These are phyloP conservation scores for Charina bottae DNA, from an alignment of 2,113 vertebrate genomes.

Conservation along the genomic window DNA sequence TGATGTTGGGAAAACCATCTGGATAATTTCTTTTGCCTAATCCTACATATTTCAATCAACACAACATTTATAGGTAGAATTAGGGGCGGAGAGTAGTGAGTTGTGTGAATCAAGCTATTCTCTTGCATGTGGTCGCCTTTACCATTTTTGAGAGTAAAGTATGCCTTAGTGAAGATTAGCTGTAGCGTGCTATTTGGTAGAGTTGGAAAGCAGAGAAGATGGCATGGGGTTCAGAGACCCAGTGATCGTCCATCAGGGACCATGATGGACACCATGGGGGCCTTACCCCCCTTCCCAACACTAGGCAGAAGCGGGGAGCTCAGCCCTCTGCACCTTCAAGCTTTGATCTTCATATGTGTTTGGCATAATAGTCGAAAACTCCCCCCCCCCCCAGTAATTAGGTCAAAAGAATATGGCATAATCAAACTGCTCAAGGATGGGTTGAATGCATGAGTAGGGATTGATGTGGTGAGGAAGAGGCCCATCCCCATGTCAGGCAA, in stretches of 20 bases:
- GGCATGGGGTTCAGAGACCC: background rate
- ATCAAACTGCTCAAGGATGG: background rate
- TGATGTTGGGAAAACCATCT: background rate
- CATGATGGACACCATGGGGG: background rate
- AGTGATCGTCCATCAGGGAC: background rate
- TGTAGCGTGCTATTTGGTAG: background rate
- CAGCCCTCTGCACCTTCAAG: background rate
- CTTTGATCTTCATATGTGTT: background rate
- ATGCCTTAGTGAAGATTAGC: background rate
- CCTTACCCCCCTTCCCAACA: background rate
- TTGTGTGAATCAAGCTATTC: slow-evolving; percentile 5
- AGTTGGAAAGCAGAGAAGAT: background rate
- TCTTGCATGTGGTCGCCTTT: background rate
- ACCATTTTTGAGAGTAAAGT: slow-evolving; percentile 33
- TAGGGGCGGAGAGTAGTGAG: background rate
- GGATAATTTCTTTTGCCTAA: background rate
- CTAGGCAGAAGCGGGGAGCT: background rate
- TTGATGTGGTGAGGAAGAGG: background rate
- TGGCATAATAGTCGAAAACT: background rate
- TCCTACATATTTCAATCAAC: slow-evolving; percentile 6
- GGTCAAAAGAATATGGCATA: background rate
- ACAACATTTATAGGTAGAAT: slow-evolving; percentile 31
- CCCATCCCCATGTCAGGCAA: background rate
- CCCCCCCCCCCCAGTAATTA: background rate
- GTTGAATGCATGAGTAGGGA: background rate